Base-by-base conservation (phyloP, 2,113 vertebrate genomes). In the Corythaeola cristata region DNA sequence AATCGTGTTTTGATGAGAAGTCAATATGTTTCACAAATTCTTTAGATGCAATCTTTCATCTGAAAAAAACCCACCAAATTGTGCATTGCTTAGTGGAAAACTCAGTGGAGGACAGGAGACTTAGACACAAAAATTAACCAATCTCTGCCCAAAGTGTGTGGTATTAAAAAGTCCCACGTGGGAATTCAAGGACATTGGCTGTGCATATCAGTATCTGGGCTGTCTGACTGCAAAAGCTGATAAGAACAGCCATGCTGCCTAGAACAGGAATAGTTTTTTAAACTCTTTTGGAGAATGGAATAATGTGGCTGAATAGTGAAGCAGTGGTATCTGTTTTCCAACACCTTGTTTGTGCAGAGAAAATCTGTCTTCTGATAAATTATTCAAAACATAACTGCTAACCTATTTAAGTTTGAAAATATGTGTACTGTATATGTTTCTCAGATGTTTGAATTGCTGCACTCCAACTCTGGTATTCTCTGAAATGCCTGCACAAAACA, bases 381-480 rank as follows among this genome's bases (percentile, higher is more conserved):
- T 89, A 95, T 94, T 92, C 47, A 96, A 71, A 88, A 88, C 44
- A 44, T 80, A 93, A 95, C 59, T 89, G 90, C 64, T 89, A 95
- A 93, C 58, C 79, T 89, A 77, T 89, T 96, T 93, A 86, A 88
- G 35, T 81, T 94, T 47, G 52, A 93, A 88, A 86, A 79, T 67
- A 41, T 19, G 44, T 85, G 68, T 66, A 35, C 59, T 74, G 44
- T 80, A 93, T 32, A 27, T 74, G 58, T 76, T 93, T 93, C 77
- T 92, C 49, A 77, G 82, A 82, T 87, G 67, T 80, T 58, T 77
- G 50, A 93, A 69, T 33, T 80, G 32, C 44, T 77, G 68, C 44
- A 13, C 9, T 81, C 39, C 63, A 83, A 71, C 20, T 59, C 50
- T 56, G 49, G 8, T 45, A n/a, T 64, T 88, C 58, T 79, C 58